Base-by-base conservation (phyloP, 2,888 invertebrate genomes). In the Lissonota sp. region DNA sequence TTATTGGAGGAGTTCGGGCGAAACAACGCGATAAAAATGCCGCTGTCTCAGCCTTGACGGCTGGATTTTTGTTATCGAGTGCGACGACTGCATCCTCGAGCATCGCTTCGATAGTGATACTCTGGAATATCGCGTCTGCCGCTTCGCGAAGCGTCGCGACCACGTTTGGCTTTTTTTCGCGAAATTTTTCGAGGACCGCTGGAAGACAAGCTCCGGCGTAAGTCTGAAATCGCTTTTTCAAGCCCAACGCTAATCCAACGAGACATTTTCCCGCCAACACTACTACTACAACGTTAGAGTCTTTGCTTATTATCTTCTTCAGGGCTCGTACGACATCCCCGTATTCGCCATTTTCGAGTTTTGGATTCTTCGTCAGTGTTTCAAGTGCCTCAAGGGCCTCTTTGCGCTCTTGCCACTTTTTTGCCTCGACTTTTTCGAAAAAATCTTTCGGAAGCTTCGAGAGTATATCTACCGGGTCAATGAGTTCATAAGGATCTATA, bases 331-430 rank as follows among this genome's bases (percentile, higher is more conserved):
- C 96, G 67, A 99, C 90, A 87, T 98, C 97, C 0, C 97, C 97
- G 92, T 98, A 99, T 89, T 99, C 99, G 0, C 98, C 99, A 84
- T 95, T 95, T 90, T 98, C 98, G 60, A 99, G 92, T 91, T 97
- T 98, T 0, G 97, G 98, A 90, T 95, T 95, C 86, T 97, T 96
- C 7, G 97, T 91, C 16, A 98, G 93, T 84, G 94, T 95, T 84
- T 98, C 97, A 8, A 99, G 91, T 0, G 94, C 94, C 86, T 99
- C 99, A 10, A 99, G 92, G 0, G 97, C 96, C 90, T 99, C 99
- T 90, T 98, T 99, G 40, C 99, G 94, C 76, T 99, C 98, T 90
- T 98, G 98, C 99, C 99, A 99, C 90, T 98, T 99, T 92, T 98
- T 99, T 0, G 97, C 97, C 88, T 99, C 98, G 4, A 97, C 92